Percentiles rank a stretch among this genome's conserved stretches.
Conservation (phyloP, 2,797 vertebrate species). For the Micromesistius poutassou region DNA sequence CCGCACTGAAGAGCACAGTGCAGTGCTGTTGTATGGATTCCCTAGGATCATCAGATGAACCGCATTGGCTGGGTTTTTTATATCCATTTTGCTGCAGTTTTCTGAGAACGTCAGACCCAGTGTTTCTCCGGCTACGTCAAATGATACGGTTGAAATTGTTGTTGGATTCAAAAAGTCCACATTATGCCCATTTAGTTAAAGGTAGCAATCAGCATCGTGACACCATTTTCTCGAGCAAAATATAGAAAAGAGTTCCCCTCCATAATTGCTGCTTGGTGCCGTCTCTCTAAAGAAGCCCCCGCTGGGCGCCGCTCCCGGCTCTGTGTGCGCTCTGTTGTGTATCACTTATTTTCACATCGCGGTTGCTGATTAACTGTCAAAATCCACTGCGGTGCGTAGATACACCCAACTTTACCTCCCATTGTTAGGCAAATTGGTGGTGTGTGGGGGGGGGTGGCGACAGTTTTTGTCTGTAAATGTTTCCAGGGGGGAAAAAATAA, state of each 20-base stretch:
- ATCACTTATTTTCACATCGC: constrained; percentile 7
- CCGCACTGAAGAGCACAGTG: neutral
- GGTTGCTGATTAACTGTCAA: constrained; percentile 1
- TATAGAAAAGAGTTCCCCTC: neutral
- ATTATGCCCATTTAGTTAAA: constrained; percentile 33
- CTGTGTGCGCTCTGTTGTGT: constrained; percentile 27
- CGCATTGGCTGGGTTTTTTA: neutral
- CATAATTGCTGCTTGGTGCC: neutral
- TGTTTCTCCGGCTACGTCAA: constrained; percentile 44
- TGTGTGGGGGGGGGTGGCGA: too few species aligned
- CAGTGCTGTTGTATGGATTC: neutral
- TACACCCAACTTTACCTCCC: neutral
- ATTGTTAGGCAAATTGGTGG: neutral
- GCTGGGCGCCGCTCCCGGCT: neutral
- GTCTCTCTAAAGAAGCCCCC: neutral
- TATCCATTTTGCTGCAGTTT: constrained; percentile 8
- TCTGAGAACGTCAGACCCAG: constrained; percentile 29
- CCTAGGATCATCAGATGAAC: neutral
- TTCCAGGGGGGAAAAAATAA: constrained; percentile 16
- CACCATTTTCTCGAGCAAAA: neutral
- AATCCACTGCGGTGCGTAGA: neutral
- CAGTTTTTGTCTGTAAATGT: constrained; percentile 21
- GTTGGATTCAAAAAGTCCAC: constrained; percentile 25
- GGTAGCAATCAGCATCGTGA: constrained; percentile 23
- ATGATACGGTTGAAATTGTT: neutral